Evolutionary conservation across 2,888 invertebrate genomes (phyloP).

Genomic region (Leucophenga montana): DNA sequence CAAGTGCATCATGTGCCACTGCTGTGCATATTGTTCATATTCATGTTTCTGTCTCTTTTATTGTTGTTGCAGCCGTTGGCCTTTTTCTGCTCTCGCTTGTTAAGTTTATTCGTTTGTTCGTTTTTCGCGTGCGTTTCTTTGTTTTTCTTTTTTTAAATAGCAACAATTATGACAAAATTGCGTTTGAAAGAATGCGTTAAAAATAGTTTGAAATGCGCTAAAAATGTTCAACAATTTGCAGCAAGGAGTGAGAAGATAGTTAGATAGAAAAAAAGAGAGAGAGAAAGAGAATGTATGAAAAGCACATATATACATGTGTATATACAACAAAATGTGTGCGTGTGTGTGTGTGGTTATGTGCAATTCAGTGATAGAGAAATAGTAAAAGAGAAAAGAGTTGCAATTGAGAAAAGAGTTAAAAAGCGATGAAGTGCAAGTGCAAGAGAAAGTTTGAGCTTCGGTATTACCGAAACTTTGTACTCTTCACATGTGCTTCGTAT

Average conservation of each 20-base stretch:
- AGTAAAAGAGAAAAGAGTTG: constrained; percentile 11
- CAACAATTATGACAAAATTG: constrained; percentile 19
- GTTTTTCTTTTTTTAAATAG: constrained; percentile 7
- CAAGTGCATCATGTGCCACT: neutral
- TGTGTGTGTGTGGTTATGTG: neutral
- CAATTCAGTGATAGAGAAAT: neutral
- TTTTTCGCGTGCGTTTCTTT: constrained; percentile 14
- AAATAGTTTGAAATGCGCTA: constrained; percentile 6
- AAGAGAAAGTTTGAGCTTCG: constrained; percentile 3
- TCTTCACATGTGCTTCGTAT: too few relatives aligned
- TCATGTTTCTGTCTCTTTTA: neutral
- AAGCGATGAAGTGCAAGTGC: neutral
- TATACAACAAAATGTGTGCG: neutral
- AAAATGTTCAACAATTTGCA: neutral
- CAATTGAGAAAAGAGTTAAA: neutral
- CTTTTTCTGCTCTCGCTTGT: neutral
- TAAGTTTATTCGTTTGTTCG: constrained; percentile 1
- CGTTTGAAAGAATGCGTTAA: constrained; percentile 13
- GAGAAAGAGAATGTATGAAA: neutral
- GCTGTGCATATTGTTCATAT: neutral
- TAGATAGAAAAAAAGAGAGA: neutral
- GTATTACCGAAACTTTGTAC: too few relatives aligned
- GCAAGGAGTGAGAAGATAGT: neutral
- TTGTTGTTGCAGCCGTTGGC: neutral
- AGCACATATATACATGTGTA: too few relatives aligned